These are phyloP conservation scores for Morpho achilles DNA, from an alignment of 2,888 invertebrate genomes.

Conservation along the genomic window DNA sequence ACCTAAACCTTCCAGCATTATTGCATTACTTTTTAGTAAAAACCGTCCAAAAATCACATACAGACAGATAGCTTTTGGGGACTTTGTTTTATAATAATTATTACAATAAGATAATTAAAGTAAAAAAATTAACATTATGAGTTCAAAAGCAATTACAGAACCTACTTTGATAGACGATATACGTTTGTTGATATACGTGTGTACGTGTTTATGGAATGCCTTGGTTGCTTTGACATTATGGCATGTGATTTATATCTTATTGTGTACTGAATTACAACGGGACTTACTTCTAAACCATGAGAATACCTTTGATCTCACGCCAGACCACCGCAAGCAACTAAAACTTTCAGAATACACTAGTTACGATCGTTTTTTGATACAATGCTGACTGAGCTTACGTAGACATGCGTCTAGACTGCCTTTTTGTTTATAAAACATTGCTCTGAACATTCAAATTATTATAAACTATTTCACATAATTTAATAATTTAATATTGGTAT, in stretches of 20 bases:
- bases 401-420: slow-evolving; percentile 22
- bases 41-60: too few relatives aligned
- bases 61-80: too few relatives aligned
- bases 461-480: too few relatives aligned
- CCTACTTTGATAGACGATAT: too few relatives aligned
- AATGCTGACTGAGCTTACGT: slow-evolving; percentile 4
- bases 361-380: slow-evolving; percentile 7
- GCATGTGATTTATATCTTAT: slow-evolving; percentile 24
- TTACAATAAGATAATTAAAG: too few relatives aligned
- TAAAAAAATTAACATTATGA: too few relatives aligned
- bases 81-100: too few relatives aligned
- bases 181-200: not conserved
- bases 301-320: slow-evolving; percentile 22
- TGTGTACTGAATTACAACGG: slow-evolving; percentile 16
- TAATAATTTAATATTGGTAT: too few relatives aligned
- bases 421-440: not conserved
- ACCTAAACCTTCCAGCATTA: too few relatives aligned
- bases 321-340: slow-evolving; percentile 14
- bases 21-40: too few relatives aligned
- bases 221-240: slow-evolving; percentile 12
- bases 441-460: not conserved
- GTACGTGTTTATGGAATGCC: not conserved
- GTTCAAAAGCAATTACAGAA: too few relatives aligned
- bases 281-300: slow-evolving; percentile 17
- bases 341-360: slow-evolving; percentile 8